Conservation (phyloP, 2,113 vertebrate species). For the Alouatta palliata region DNA sequence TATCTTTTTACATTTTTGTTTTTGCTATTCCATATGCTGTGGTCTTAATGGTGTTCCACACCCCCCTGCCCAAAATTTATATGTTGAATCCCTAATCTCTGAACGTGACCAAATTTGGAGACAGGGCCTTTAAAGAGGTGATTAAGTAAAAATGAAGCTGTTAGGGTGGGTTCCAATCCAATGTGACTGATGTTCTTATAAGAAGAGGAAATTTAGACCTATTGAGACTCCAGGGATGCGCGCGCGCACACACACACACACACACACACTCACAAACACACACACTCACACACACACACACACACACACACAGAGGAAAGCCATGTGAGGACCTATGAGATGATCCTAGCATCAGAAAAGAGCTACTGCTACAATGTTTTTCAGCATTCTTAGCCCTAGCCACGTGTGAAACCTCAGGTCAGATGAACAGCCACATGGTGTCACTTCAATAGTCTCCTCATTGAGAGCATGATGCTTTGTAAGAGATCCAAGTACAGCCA, state of each 20-base stretch:
- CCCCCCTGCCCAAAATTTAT: neutral
- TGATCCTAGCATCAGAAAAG: neutral
- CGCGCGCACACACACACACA: too few species aligned
- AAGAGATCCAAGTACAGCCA: neutral
- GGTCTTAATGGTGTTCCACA: neutral
- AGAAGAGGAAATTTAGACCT: neutral
- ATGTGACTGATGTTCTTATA: neutral
- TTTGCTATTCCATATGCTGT: neutral
- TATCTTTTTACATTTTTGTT: neutral
- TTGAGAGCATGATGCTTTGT: neutral
- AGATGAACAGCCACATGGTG: neutral
- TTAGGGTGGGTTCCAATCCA: neutral
- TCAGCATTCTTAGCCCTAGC: neutral
- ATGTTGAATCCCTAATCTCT: neutral
- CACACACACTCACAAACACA: too few species aligned
- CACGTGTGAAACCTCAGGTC: neutral
- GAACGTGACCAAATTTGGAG: neutral
- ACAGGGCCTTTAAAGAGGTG: neutral
- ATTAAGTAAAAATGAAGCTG: neutral
- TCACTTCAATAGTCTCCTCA: neutral
- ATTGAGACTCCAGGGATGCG: neutral
- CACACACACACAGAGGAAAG: neutral
- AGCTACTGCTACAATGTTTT: neutral
- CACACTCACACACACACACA: too few species aligned
- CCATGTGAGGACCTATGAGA: neutral